Evolutionary conservation across 2,888 invertebrate genomes (phyloP), one percentile per base, ranked within the genome.

Genomic region (Metellina segmentata): DNA sequence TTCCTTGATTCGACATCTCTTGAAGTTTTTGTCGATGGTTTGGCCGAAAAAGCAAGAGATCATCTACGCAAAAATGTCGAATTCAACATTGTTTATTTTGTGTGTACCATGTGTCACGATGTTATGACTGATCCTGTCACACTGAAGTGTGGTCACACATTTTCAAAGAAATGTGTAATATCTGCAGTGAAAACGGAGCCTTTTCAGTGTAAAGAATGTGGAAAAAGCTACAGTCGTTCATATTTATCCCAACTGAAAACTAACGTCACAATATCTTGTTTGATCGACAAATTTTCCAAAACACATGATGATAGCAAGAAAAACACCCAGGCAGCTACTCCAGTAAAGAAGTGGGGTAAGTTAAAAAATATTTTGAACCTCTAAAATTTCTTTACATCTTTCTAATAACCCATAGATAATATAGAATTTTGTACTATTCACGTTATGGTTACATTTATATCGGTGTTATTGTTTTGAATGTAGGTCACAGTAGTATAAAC

Each of bases 91-190:
- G 82, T 75, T 85, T 88, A 61, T 51, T 91, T 88, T 71, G 13
- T 81, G 6, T 92, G 92, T 78, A n/a, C 52, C 34, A 70, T 85
- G 52, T 92, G 92, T 52, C 51, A 34, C 74, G 89, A 85, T 34
- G 53, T 89, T 34, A 85, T 92, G 74, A 89, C 52, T 61, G 92
- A 92, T 75, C 92, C 92, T 69, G 81, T 92, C 13, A 92, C 92
- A 11, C 19, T 92, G 7, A 92, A 88, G 81, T 92, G 92, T 70
- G 92, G 92, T 49, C 92, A 92, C 52, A 81, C 92, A 9, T 85
- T 81, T 69, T 92, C 89, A 9, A 92, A 92, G 51, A 88, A 89
- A 53, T 92, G 92, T 78, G 49, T 81, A 1, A 51, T 91, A 9
- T 69, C 82, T 34, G 20, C 16, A 52, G 8, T 69, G 51, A 69